These are phyloP conservation scores for Tachysurus vachellii DNA, from an alignment of 2,113 vertebrate genomes.

Conservation along the genomic window DNA sequence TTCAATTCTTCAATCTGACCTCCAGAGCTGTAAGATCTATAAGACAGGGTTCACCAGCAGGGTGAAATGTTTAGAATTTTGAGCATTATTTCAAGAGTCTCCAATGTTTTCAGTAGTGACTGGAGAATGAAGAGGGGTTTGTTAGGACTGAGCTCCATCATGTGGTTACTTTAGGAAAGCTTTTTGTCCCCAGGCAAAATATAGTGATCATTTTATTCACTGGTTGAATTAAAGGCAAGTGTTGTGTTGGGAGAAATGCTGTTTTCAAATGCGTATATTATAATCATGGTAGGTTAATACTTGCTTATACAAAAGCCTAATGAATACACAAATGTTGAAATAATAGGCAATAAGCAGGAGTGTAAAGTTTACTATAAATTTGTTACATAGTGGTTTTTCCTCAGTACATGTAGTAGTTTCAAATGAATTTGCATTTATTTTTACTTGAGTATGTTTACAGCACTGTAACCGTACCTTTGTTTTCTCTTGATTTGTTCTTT, in stretches of 20 bases:
- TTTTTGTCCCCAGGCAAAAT: neutral
- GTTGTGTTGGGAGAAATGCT: neutral
- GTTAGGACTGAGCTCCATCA: conserved; percentile 33
- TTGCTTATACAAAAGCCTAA: neutral
- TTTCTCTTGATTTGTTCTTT: neutral
- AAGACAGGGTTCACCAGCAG: neutral
- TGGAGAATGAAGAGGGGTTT: neutral
- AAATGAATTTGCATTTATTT: neutral
- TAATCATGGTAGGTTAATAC: neutral
- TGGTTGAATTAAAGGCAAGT: neutral
- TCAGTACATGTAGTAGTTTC: neutral
- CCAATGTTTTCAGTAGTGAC: neutral
- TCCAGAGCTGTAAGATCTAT: neutral
- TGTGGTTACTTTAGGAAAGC: conserved; percentile 27
- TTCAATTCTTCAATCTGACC: neutral
- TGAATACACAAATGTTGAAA: neutral
- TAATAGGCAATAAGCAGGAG: neutral
- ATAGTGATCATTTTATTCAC: neutral
- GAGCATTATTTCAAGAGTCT: neutral
- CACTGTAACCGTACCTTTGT: neutral
- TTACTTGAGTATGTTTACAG: neutral
- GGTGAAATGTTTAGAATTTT: neutral
- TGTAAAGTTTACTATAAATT: neutral
- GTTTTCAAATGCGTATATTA: neutral
- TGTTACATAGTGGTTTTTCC: neutral